Conservation (phyloP, 2,797 vertebrate genomes). For the Cynopterus sphinx region DNA sequence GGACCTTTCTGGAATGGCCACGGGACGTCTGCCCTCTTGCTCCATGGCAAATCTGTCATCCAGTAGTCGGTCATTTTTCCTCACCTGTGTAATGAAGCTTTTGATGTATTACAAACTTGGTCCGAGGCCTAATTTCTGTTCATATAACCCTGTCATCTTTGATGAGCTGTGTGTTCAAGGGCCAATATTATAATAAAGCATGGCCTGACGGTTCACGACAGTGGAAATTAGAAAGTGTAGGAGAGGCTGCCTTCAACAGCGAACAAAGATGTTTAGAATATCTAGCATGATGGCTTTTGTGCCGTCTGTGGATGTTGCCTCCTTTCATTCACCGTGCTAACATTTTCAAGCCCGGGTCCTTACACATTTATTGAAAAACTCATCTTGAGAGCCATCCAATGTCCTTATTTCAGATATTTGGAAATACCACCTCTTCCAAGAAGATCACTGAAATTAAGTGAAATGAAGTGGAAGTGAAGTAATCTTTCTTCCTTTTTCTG, state of each 20-base stretch:
- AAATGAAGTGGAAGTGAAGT: background rate
- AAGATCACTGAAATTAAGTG: constrained; percentile 20
- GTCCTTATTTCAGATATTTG: constrained; percentile 18
- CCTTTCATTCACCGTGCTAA: background rate
- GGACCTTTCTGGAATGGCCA: background rate
- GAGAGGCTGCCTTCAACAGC: background rate
- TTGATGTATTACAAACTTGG: constrained; percentile 39
- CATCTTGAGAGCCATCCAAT: background rate
- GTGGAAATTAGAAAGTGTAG: background rate
- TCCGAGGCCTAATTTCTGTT: constrained; percentile 56
- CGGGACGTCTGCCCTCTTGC: background rate
- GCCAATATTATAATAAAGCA: constrained; percentile 60
- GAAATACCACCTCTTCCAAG: constrained; percentile 37
- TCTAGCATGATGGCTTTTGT: background rate
- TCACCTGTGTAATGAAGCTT: constrained; percentile 57
- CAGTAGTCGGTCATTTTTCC: background rate
- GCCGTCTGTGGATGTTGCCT: background rate
- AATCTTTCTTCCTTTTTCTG: background rate
- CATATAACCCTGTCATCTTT: constrained; percentile 29
- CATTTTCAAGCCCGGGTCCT: background rate
- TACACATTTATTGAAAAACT: background rate
- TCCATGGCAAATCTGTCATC: background rate
- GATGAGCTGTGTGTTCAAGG: background rate
- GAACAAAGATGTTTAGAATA: background rate
- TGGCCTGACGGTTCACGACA: background rate